A percentile compares a stretch with the other conserved stretches of the same genome.
phyloP scores from a whole-genome alignment of 2,113 vertebrate species.

The Edolisoma coerulescens region DNA sequence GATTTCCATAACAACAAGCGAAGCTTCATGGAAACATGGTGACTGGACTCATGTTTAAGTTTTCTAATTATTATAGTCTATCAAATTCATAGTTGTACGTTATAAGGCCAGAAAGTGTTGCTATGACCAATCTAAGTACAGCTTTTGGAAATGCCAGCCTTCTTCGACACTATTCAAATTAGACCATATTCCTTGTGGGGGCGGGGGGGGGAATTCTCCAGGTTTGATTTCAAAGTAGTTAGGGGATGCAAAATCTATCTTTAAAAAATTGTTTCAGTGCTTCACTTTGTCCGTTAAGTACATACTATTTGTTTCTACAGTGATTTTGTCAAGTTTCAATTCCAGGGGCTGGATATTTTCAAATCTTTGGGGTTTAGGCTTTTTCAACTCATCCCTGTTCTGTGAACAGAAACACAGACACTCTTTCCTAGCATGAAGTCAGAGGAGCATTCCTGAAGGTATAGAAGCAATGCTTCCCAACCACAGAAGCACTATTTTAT shows the following conservation, averaged over 20 bases:
- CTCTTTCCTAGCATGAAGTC: not conserved
- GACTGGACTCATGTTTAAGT: not conserved
- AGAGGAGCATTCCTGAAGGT: not conserved
- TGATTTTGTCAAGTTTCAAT: not conserved
- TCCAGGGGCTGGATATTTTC: not conserved
- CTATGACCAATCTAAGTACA: not conserved
- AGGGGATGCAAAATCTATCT: not conserved
- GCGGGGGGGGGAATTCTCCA: not conserved
- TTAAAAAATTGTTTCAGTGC: not conserved
- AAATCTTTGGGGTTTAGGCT: not conserved
- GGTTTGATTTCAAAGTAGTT: not conserved
- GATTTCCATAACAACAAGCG: not conserved
- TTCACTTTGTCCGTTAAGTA: not conserved
- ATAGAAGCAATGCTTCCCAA: not conserved
- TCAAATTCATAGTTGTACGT: not conserved
- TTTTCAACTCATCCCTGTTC: not conserved
- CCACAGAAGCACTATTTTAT: not conserved
- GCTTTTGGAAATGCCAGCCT: not conserved
- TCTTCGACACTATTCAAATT: not conserved
- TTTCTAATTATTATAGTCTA: not conserved
- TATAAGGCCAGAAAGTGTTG: not conserved
- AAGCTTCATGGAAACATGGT: slow-evolving; percentile 5
- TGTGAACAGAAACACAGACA: not conserved
- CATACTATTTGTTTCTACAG: not conserved
- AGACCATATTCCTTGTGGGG: not conserved